Base-by-base conservation (phyloP, 1,140 invertebrate genomes). In the Episyrphus balteatus region DNA sequence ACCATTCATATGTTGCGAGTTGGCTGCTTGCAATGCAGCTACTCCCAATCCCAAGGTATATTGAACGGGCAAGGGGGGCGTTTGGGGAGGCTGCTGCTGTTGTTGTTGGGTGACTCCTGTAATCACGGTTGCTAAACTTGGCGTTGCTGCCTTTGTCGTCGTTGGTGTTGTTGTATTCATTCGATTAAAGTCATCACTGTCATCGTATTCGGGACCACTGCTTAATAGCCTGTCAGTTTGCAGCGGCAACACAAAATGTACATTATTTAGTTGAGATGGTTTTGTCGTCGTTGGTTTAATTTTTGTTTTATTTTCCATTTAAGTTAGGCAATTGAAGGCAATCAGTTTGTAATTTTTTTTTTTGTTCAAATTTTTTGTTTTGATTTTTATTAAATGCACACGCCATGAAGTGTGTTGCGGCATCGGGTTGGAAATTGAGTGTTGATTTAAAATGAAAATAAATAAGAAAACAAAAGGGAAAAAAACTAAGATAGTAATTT, bases 121-220 rank as follows among this genome's bases (percentile, higher is more conserved):
- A n/a, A 14, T 37, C 21, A 26, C 21, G 21, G 36, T 37, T 54
- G 44, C 19, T 41, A 41, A 19, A 41, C 11, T 41, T 41, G 17
- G 14, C 15, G 11, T 11, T 5, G 5, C 45, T 51, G 18, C 48
- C 53, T 34, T 50, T 52, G 36, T 54, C 51, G 36, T 47, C 3
- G 21, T 36, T 47, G 9, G 36, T 43, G 19, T 34, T 54, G 49
- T 50, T 65, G 56, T 60, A 54, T 56, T 61, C 58, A 49, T 62
- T 59, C 58, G 62, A 45, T 47, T 65, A 51, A 66, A 62, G 42
- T 66, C 62, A 58, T 66, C 62, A 63, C 65, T 62, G 39, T 65
- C 62, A 66, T 66, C 60, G 47, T 66, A 62, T 48, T 64, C 62
- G 50, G 54, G 60, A 48, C 61, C 59, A 53, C 21, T 26, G 21